Base-by-base conservation (phyloP, 2,888 invertebrate species). In the Peribatodes rhomboidaria region DNA sequence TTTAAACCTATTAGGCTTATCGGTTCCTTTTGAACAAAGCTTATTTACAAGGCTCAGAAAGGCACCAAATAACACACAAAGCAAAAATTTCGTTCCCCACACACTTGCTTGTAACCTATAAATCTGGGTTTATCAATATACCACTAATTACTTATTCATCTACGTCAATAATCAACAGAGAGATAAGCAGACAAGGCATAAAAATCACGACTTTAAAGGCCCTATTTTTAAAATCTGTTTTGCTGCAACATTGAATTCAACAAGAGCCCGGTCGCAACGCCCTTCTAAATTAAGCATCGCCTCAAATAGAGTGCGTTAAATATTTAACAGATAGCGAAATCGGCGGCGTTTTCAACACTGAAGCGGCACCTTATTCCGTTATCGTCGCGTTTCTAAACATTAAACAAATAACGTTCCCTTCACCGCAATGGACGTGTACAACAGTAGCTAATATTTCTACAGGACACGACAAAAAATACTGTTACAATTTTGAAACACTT, bases 311-410 rank as follows among this genome's bases (percentile, higher is more conserved):
- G 54, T 16, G 46, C 9, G 16, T 54, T 53, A 63, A 55, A 61
- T 61, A 44, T 62, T 65, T 50, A 49, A 56, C 37, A 60, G 65
- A 57, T 68, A 56, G 35, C 59, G 31, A 35, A 62, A 67, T 61
- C 46, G 60, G 42, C 20, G 57, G 65, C 67, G 61, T 60, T 58
- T 58, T 39, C 41, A 61, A 61, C 59, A 60, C 53, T 52, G 37
- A 58, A 61, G 49, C 41, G 59, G 50, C 56, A 53, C 67, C 60
- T 65, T 63, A 59, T 57, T 64, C 31, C 44, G 58, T 54, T 63
- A 67, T 68, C 58, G 55, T 63, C 46, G 35, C 63, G 46, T 65
- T 70, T 67, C 67, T 63, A 61, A 72, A 72, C 65, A 67, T 68
- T 68, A 59, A 72, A 65, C 67, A 70, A 72, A 70, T 66, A 70